Conservation (phyloP, 2,888 invertebrate species). For the Psococerastis gibbosa region DNA sequence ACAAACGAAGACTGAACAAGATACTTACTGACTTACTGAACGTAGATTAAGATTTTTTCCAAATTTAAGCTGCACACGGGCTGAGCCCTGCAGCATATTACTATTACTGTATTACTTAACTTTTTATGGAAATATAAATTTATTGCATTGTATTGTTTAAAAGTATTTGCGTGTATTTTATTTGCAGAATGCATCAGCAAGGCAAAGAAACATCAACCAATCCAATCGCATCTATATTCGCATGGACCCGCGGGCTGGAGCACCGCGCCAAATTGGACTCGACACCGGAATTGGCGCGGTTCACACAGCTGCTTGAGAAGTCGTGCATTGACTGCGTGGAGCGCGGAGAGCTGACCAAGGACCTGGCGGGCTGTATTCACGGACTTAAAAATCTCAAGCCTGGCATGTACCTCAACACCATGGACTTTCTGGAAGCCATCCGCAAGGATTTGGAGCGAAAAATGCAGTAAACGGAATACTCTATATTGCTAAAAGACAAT, state of each 20-base stretch:
- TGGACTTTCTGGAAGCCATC: conserved; percentile 71
- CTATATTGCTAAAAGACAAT: no score
- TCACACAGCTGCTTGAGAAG: conserved; percentile 50
- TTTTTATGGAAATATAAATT: no score
- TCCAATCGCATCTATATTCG: conserved; percentile 80
- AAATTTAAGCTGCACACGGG: no score
- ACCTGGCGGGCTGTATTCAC: conserved; percentile 71
- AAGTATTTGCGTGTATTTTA: conserved; percentile 19
- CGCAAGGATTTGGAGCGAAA: conserved; percentile 45
- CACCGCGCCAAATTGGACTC: conserved; percentile 68
- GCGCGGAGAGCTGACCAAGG: conserved; percentile 72
- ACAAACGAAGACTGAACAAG: background rate
- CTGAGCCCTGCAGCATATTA: background rate
- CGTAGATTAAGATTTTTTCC: no score
- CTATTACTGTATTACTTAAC: background rate
- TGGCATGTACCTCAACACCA: conserved; percentile 63
- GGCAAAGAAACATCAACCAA: conserved; percentile 76
- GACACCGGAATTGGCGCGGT: conserved; percentile 52
- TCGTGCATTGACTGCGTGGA: conserved; percentile 71
- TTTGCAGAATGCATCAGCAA: conserved; percentile 61
- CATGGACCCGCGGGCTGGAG: conserved; percentile 70
- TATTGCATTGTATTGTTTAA: no score
- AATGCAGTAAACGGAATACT: conserved; percentile 21
- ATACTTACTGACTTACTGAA: background rate
- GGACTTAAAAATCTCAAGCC: conserved; percentile 64